These are phyloP conservation scores for Diadegma fenestrale DNA, from an alignment of 2,888 invertebrate genomes.

Conservation along the genomic window DNA sequence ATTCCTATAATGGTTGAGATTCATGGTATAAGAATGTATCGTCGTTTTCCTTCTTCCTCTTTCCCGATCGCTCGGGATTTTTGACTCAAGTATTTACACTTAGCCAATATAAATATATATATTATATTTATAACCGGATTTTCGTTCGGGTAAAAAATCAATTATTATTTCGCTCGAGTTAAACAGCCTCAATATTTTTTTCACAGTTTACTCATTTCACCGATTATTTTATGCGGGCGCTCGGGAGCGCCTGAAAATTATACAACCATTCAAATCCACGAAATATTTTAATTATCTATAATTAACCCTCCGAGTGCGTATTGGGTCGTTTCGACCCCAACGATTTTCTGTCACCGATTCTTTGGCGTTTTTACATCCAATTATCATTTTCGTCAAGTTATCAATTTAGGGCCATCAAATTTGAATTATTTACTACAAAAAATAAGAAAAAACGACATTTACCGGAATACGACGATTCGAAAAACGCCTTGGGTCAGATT, in stretches of 20 bases:
- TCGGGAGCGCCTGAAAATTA: constrained; percentile 47
- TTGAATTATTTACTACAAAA: no score
- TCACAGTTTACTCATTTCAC: constrained; percentile 60
- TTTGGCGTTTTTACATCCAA: no score
- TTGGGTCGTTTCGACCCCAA: no score
- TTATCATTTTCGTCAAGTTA: no score
- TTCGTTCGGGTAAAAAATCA: constrained; percentile 26
- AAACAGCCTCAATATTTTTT: constrained; percentile 37
- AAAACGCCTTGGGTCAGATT: no score
- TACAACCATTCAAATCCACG: constrained; percentile 57
- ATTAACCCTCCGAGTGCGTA: constrained; percentile 1
- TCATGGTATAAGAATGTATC: constrained; percentile 61
- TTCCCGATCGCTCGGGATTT: constrained; percentile 30
- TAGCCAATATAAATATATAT: constrained; percentile 52
- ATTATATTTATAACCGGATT: constrained; percentile 27
- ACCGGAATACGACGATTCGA: no score
- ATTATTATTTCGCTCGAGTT: constrained; percentile 4
- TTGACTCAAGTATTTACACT: constrained; percentile 64
- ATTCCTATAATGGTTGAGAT: constrained; percentile 68
- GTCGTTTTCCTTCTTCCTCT: constrained; percentile 35
- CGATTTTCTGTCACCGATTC: no score
- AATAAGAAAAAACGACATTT: constrained; percentile 17
- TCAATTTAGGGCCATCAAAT: no score
- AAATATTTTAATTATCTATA: constrained; percentile 64
- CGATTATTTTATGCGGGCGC: constrained; percentile 51